phyloP scores from a whole-genome alignment of 1,140 invertebrate genomes.

The Eumaeus atala region DNA sequence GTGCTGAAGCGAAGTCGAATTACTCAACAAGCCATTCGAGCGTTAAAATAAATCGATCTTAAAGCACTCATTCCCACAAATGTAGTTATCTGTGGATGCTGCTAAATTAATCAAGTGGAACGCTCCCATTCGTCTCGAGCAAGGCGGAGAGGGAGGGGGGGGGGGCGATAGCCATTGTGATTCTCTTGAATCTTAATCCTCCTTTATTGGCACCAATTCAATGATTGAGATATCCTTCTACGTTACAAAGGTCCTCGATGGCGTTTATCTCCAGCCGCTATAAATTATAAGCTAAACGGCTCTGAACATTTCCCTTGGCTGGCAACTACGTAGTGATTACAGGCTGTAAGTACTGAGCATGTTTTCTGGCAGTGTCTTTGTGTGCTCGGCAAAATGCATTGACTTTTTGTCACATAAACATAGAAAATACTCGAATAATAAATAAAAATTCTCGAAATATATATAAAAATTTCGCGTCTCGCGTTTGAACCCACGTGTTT shows the following conservation, averaged over 20 bases:
- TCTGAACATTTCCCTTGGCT: no score
- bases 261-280: neutral
- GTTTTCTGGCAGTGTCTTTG: no score
- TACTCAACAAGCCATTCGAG: neutral
- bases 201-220: slow-evolving; percentile 13
- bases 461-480: no score
- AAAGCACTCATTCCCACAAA: slow-evolving; percentile 10
- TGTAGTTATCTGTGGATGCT: slow-evolving; percentile 17
- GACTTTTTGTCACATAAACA: no score
- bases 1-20: slow-evolving; percentile 1
- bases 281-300: no score
- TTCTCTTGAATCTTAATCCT: slow-evolving; percentile 18
- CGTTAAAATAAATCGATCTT: slow-evolving; percentile 10
- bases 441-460: no score
- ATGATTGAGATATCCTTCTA: slow-evolving; percentile 5
- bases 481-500: no score
- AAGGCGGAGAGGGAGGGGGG: no score
- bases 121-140: slow-evolving; percentile 29
- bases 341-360: no score
- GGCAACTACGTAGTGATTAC: no score
- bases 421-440: no score
- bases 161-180: slow-evolving; percentile 16
- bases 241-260: slow-evolving; percentile 9
- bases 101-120: slow-evolving; percentile 33
- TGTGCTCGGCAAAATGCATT: no score